These are phyloP conservation scores for Lasioglossum morio DNA, from an alignment of 2,888 invertebrate genomes.

Conservation along the genomic window DNA sequence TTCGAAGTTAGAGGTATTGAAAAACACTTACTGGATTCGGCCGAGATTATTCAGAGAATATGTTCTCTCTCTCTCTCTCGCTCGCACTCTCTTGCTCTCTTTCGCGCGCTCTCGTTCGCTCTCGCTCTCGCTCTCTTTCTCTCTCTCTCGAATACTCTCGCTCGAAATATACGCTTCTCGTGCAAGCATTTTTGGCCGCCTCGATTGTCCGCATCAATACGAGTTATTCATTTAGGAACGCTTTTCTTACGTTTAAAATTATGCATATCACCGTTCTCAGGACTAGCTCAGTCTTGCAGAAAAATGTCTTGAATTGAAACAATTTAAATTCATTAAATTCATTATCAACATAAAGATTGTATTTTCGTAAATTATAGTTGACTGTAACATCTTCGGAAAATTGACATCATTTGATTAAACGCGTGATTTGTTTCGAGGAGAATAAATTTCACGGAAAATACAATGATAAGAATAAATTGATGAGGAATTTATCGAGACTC, in stretches of 20 bases:
- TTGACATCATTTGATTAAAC: neutral
- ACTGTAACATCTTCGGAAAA: neutral
- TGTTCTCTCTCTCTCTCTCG: neutral
- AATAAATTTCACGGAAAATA: neutral
- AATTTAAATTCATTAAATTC: too few relatives aligned
- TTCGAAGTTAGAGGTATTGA: slow-evolving; percentile 56
- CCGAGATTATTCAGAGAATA: slow-evolving; percentile 24
- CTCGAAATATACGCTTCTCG: slow-evolving; percentile 33
- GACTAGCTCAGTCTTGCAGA: slow-evolving; percentile 26
- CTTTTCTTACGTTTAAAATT: slow-evolving; percentile 47
- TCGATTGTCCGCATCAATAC: slow-evolving; percentile 64
- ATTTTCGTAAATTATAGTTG: neutral
- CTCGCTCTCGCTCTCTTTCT: neutral
- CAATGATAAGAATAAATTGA: too few relatives aligned
- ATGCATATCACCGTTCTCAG: slow-evolving; percentile 31
- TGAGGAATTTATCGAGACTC: neutral
- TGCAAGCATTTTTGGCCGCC: slow-evolving; percentile 47
- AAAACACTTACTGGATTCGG: slow-evolving; percentile 47
- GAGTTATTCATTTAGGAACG: slow-evolving; percentile 56
- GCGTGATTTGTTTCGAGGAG: neutral
- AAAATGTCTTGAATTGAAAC: neutral
- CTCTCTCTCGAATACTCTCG: slow-evolving; percentile 18
- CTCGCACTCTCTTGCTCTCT: neutral
- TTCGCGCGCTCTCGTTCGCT: neutral
- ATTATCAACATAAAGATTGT: too few relatives aligned